These are phyloP conservation scores for Clanis bilineata DNA, from an alignment of 2,888 invertebrate genomes.

Conservation along the genomic window DNA sequence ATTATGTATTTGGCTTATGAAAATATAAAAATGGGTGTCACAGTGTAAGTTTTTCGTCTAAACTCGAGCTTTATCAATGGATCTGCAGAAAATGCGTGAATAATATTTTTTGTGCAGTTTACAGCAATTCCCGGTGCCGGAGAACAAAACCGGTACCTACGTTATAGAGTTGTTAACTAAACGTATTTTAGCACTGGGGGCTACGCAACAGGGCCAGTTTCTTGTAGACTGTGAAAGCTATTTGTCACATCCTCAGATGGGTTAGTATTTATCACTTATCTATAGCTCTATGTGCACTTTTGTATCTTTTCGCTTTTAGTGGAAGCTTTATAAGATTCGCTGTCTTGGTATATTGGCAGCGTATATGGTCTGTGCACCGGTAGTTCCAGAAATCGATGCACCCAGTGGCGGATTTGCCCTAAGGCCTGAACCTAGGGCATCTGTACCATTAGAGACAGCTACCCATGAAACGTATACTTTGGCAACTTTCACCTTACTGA, in stretches of 20 bases:
- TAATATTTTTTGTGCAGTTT: conserved; percentile 76
- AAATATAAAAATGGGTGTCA: conserved; percentile 82
- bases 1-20: conserved; percentile 16
- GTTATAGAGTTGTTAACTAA: conserved; percentile 94
- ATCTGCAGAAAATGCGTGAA: neutral
- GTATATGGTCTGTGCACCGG: too few relatives aligned
- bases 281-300: neutral
- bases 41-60: conserved; percentile 74
- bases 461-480: too few relatives aligned
- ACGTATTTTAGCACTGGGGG: conserved; percentile 92
- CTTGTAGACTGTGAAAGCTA: conserved; percentile 97
- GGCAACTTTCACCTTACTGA: too few relatives aligned
- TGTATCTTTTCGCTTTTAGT: too few relatives aligned
- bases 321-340: too few relatives aligned
- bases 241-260: conserved; percentile 88
- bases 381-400: too few relatives aligned
- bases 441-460: too few relatives aligned
- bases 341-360: too few relatives aligned
- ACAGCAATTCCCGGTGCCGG: conserved; percentile 93
- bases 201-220: conserved; percentile 93
- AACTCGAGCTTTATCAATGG: neutral
- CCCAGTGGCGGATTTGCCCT: too few relatives aligned
- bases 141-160: conserved; percentile 94
- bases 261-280: conserved; percentile 43
- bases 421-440: too few relatives aligned